These are phyloP conservation scores for Chalcosyrphus nemorum DNA, from an alignment of 2,888 invertebrate genomes.

Conservation along the genomic window DNA sequence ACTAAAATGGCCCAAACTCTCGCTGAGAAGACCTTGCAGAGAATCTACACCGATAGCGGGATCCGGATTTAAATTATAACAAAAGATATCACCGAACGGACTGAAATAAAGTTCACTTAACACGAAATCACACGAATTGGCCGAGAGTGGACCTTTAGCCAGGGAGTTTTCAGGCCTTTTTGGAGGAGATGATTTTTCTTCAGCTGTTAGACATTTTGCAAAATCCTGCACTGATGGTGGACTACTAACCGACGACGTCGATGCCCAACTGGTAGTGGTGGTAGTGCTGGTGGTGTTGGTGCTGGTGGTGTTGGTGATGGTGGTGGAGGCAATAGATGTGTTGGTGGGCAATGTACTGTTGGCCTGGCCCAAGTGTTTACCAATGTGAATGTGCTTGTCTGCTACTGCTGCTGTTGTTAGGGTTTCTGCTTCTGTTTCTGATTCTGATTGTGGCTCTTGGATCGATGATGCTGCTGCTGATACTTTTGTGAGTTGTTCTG, in stretches of 20 bases:
- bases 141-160: slow-evolving; percentile 57
- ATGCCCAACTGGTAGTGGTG: slow-evolving; percentile 70
- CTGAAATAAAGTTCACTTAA: slow-evolving; percentile 71
- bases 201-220: slow-evolving; percentile 75
- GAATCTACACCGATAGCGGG: slow-evolving; percentile 55
- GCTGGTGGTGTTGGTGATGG: slow-evolving; percentile 37
- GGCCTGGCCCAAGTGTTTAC: slow-evolving; percentile 45
- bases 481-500: slow-evolving; percentile 41
- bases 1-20: slow-evolving; percentile 57
- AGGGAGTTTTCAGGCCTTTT: slow-evolving; percentile 64
- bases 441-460: slow-evolving; percentile 73
- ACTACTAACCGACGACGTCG: slow-evolving; percentile 66
- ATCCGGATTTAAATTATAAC: slow-evolving; percentile 72
- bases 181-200: slow-evolving; percentile 59
- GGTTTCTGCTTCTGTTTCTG: slow-evolving; percentile 76
- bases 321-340: slow-evolving; percentile 21
- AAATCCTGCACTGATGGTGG: slow-evolving; percentile 72
- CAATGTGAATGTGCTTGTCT: slow-evolving; percentile 48
- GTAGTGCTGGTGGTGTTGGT: slow-evolving; percentile 45
- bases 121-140: slow-evolving; percentile 64
- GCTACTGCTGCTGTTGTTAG: slow-evolving; percentile 48
- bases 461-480: slow-evolving; percentile 75
- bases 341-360: slow-evolving; percentile 30
- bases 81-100: slow-evolving; percentile 65
- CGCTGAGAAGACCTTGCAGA: slow-evolving; percentile 58